Evolutionary conservation across 2,888 invertebrate species (phyloP), one percentile per base, ranked within the genome.

Genomic region (Harmothoe impar): DNA sequence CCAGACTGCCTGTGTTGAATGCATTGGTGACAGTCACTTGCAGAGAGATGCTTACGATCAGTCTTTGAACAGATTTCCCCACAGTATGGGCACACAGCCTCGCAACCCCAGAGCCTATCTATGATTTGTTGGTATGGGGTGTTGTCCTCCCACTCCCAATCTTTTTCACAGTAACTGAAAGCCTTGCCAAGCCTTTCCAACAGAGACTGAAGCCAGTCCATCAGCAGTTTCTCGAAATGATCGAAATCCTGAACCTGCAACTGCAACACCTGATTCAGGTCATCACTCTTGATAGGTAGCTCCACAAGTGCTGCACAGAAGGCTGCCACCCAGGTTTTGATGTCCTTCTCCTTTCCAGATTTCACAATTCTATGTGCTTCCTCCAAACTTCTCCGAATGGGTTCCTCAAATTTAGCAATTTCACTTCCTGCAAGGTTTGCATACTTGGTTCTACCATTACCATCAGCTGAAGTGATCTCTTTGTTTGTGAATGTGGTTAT

Each of bases 41-140:
- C 25, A 17, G 77, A 77, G 25, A 31, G 5, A 77, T 89, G 89
- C 0, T 89, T 89, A 15, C n/a, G 56, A 25, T 52, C 62, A 29
- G 56, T 89, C 54, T 17, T 20, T 23, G 20, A 15, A 68, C 91
- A 91, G 20, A 89, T 90, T n/a, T 89, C 91, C 29, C 31, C 35
- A 25, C 91, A 91, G 56, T 68, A 91, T 33, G 89, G 89, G 35
- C 91, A 91, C 20, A 90, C 77, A 23, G 88, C 89, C n/a, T 72
- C 77, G 29, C 91, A 91, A 3, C 91, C 91, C 91, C 91, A 91
- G 31, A 89, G 43, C 23, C 77, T 91, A n/a, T 90, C 89, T 52
- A 81, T 52, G n/a, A 78, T 77, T 51, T 77, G 77, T 31, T 29
- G 25, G 31, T 77, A 77, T 23, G 77, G 77, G 7, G 54, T 62